Base-by-base conservation (phyloP, 1,140 invertebrate genomes). In the Panulirus ornatus region DNA sequence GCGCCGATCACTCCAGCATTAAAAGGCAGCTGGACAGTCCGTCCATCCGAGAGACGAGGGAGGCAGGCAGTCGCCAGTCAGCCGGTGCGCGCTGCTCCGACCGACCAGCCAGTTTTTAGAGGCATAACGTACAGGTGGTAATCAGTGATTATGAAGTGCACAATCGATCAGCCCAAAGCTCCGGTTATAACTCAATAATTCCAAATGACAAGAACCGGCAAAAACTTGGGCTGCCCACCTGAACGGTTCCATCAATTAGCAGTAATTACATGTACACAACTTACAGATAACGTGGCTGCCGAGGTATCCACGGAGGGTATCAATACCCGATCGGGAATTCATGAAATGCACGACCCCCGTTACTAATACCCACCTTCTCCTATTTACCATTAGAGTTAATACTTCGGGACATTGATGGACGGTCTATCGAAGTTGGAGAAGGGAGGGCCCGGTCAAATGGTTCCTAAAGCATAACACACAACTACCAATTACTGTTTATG, bases 171-270 rank as follows among this genome's bases (percentile, higher is more conserved):
- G 40, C 75, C 75, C 40, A 78, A 30, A 78, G 75, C n/a, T 47
- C 40, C 40, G 40, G 40, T 78, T 78, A 78, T 78, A 78, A 78
- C 75, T 78, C 75, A 78, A 78, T 78, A 78, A 78, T 78, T 78
- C 75, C 40, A 38, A 78, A 78, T 78, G 75, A 78, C 75, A 78
- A 78, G 75, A 44, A n/a, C 75, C 11, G 6, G 44, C 75, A 78
- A 78, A 78, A 78, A 78, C 75, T 44, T 11, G 36, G 27, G 42
- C 40, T 75, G 75, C 75, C 27, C 40, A 47, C 40, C 40, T 47
- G 75, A 78, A 47, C 44, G 75, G 75, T 78, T 78, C 75, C 42
- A 44, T 47, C 22, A 78, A 78, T 78, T 78, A 78, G 40, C 44
- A 2, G 30, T 78, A 78, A 78, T 78, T 78, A 78, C 40, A 38